phyloP scores from a whole-genome alignment of 2,113 vertebrate species.

The Poeciliopsis prolifica region DNA sequence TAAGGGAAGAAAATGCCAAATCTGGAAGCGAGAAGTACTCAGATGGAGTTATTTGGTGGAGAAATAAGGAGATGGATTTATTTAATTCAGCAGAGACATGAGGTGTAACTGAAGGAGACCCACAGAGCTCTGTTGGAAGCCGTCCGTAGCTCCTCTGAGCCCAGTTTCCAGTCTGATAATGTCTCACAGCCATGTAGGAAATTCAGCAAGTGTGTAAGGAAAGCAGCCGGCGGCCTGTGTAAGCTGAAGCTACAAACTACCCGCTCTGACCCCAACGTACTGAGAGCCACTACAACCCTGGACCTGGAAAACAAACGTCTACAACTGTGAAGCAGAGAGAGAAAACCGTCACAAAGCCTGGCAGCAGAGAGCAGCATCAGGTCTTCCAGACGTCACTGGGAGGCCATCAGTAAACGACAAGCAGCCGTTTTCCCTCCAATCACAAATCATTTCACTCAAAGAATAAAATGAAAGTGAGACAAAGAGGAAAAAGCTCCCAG shows the following conservation, averaged over 20 bases:
- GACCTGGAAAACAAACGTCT: neutral
- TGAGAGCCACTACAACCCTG: neutral
- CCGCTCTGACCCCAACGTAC: conserved; percentile 21
- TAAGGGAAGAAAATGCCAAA: conserved; percentile 50
- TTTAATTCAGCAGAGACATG: conserved; percentile 56
- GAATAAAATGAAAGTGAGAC: neutral
- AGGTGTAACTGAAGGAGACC: conserved; percentile 29
- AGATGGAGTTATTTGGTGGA: conserved; percentile 2
- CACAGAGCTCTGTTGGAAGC: conserved; percentile 47
- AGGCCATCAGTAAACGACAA: neutral
- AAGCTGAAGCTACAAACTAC: conserved; percentile 48
- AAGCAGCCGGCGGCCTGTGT: conserved; percentile 31
- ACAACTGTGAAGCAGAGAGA: neutral
- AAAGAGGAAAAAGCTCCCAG: neutral
- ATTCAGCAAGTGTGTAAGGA: conserved; percentile 48
- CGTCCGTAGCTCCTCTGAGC: conserved; percentile 23
- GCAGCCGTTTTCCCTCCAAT: neutral
- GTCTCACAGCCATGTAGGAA: conserved; percentile 66
- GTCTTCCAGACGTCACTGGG: neutral
- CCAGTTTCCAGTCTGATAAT: conserved; percentile 76
- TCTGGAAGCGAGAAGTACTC: conserved; percentile 20
- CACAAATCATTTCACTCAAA: neutral
- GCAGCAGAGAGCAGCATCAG: neutral
- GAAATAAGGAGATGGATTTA: conserved; percentile 43
- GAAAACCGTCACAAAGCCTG: neutral